Evolutionary conservation across 2,113 vertebrate genomes (phyloP), one percentile per base, ranked within the genome.

Genomic region (Melanotaenia duboulayi): DNA sequence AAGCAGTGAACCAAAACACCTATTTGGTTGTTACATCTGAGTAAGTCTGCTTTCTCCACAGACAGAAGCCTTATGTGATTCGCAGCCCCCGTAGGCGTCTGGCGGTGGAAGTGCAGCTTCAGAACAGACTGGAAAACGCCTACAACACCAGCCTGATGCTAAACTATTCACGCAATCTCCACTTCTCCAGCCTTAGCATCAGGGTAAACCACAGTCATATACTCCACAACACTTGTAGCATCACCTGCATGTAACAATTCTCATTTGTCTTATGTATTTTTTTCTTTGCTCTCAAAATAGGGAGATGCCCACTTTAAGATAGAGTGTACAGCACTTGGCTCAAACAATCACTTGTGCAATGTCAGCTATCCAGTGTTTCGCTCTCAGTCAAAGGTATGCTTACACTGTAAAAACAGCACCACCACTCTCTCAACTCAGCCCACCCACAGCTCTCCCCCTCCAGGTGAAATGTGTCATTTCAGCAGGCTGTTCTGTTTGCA

Each of bases 121-220:
- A 96, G 82, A 99, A 99, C 93, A 91, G 73, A 54, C 74, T 94
- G 72, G 97, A 99, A 81, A 98, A 98, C 1, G 96, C 97, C 86
- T 99, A 98, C 92, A 97, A 98, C 69, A 78, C 95, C 54, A 97
- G 95, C 85, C 93, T 98, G 67, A 94, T 72, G 2, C 89, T 98
- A 79, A 85, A 90, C 84, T 97, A 97, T 74, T 97, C 97, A 63
- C 90, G 83, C 81, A 98, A 96, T 91, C 95, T 99, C 65, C 96
- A 96, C 76, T 96, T 99, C 90, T 94, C 97, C 90, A 99, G 95
- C 77, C 91, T 98, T 0, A 87, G 88, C 17, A 90, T 95, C 25
- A 92, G 94, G 95, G 97, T 98, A 73, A 3, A 13, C 17, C 22
- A 10, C 42, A 23, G 56, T 35, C n/a, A 52, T 1, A 20, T 5